A percentile compares a stretch with the other conserved stretches of the same genome.
These are phyloP conservation scores for Petrocephalus schoutedeni DNA, from an alignment of 2,797 vertebrate species.

Conservation along the genomic window DNA sequence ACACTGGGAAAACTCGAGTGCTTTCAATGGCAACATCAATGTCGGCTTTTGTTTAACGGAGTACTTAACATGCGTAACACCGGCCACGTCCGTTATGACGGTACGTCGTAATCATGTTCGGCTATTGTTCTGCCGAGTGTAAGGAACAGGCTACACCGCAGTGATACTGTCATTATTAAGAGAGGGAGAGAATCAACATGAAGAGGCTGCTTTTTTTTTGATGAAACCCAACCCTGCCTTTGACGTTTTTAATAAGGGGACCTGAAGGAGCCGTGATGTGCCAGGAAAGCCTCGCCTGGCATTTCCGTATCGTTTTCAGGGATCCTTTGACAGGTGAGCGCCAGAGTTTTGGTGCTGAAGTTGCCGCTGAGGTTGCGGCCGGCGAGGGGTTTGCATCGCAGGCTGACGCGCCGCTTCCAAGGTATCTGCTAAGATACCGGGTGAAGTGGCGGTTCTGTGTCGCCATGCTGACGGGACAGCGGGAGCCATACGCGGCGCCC, in stretches of 20 bases:
- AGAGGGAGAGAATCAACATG: not conserved
- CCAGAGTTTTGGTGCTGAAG: not conserved
- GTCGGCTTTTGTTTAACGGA: conserved; percentile 41
- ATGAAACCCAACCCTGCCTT: conserved; percentile 33
- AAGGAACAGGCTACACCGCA: conserved; percentile 37
- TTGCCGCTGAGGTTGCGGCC: not conserved
- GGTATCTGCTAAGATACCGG: not conserved
- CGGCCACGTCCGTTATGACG: conserved; percentile 36
- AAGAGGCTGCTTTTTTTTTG: conserved; percentile 12
- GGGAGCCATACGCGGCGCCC: not conserved
- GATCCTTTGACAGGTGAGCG: conserved; percentile 7
- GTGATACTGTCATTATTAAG: conserved; percentile 39
- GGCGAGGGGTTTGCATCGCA: not conserved
- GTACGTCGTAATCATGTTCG: conserved; percentile 34
- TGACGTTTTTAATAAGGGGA: not conserved
- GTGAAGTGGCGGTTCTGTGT: not conserved
- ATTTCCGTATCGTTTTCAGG: conserved; percentile 16
- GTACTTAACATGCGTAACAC: conserved; percentile 35
- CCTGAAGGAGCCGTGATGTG: conserved; percentile 5
- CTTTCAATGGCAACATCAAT: conserved; percentile 41
- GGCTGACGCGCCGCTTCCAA: not conserved
- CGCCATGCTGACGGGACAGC: not conserved
- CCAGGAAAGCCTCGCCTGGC: conserved; percentile 9
- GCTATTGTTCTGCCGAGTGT: conserved; percentile 40
- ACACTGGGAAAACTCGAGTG: conserved; percentile 42